Evolutionary conservation across 2,113 vertebrate genomes (phyloP), one percentile per base, ranked within the genome.

Genomic region (Ranitomeya imitator): DNA sequence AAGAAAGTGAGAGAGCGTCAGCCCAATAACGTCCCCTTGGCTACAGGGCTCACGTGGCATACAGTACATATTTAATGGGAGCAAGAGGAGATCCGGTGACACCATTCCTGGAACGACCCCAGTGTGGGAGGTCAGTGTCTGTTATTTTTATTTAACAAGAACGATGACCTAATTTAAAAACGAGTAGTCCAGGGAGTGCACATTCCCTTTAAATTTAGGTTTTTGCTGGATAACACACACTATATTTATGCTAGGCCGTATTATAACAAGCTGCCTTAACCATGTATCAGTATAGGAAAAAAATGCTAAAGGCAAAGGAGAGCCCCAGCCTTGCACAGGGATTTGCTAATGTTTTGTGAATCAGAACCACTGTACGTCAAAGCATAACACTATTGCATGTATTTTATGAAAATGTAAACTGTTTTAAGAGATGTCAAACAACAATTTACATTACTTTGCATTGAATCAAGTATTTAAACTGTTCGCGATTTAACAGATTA

Each of bases 371-470:
- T 83, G 80, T 83, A 51, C 52, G 81, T 83, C 63, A 81, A 31
- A 81, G 57, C 3, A 19, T 23, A 52, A 83, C 55, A 83, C 69
- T 67, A 69, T 54, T 54, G 69, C 52, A 11, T 83, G 63, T 67
- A 54, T 54, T 54, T 83, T 65, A 11, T 83, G 81, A 83, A 83
- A 83, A 18, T 61, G 8, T 52, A 26, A 83, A 83, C 21, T 83
- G 21, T 69, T 83, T 31, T 67, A 52, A 59, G 23, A 80, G 55
- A 80, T 18, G 81, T 69, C 81, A 69, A 45, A 18, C 13, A 69
- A 69, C 19, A 54, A 61, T 83, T 83, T 83, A 7, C 45, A 55
- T 31, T 69, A 21, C 65, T 55, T 71, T 84, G 82, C 37, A 45
- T 83, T 54, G 21, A 69, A 83, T 61, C 52, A 6, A 31, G 78